Conservation (phyloP, 2,888 invertebrate genomes). For the Unio delphinus region DNA sequence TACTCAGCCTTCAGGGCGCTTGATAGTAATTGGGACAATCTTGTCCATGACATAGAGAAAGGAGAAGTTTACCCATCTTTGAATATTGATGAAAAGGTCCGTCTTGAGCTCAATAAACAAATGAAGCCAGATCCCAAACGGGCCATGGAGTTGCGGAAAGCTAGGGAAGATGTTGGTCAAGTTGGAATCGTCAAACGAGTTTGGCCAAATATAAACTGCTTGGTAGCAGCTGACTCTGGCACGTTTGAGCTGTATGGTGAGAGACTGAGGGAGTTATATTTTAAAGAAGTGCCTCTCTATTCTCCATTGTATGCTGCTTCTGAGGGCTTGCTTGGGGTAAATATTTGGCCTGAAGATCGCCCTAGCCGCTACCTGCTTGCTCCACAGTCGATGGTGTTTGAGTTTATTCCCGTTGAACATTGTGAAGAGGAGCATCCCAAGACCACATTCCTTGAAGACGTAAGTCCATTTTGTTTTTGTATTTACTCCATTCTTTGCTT, state of each 20-base stretch:
- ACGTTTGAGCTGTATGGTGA: conserved; percentile 61
- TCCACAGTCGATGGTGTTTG: conserved; percentile 66
- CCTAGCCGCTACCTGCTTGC: conserved; percentile 61
- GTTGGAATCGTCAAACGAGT: conserved; percentile 56
- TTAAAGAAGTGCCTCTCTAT: conserved; percentile 58
- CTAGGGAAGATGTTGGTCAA: conserved; percentile 52
- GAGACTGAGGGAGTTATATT: conserved; percentile 48
- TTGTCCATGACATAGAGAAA: conserved; percentile 60
- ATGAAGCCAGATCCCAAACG: conserved; percentile 58
- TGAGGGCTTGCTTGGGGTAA: conserved; percentile 64
- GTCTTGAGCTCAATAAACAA: conserved; percentile 47
- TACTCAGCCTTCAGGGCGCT: conserved; percentile 59
- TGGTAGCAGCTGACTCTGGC: conserved; percentile 61
- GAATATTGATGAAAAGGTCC: conserved; percentile 46
- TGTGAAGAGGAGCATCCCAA: conserved; percentile 59
- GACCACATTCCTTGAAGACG: conserved; percentile 64
- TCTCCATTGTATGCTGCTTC: conserved; percentile 69
- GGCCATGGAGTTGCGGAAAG: conserved; percentile 57
- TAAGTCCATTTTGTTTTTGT: conserved; percentile 15
- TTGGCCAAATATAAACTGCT: conserved; percentile 60
- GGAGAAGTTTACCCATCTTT: conserved; percentile 53
- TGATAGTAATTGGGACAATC: conserved; percentile 47
- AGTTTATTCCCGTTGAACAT: conserved; percentile 63
- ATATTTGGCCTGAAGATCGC: conserved; percentile 55
- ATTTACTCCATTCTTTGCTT: too few species aligned